phyloP scores from a whole-genome alignment of 2,797 vertebrate genomes.

The Urosaurus nigricauda region DNA sequence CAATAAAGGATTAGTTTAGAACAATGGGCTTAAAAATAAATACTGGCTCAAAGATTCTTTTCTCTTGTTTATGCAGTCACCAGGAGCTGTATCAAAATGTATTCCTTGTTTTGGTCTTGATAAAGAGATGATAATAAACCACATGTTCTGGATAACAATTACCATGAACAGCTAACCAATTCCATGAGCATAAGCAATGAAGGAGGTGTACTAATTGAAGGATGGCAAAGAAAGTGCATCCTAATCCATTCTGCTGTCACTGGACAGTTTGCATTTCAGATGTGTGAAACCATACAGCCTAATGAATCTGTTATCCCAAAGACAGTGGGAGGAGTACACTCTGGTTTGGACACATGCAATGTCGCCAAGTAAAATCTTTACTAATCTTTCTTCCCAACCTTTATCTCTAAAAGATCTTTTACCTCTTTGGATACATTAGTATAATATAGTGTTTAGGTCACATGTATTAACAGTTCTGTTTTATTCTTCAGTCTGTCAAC shows the following conservation, averaged over 20 bases:
- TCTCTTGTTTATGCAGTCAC: not conserved
- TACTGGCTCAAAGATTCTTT: not conserved
- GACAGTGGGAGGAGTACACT: not conserved
- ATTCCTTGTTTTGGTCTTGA: not conserved
- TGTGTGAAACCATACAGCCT: not conserved
- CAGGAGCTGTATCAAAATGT: slow-evolving; percentile 39
- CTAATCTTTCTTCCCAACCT: not conserved
- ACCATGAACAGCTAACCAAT: not conserved
- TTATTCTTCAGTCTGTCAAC: not conserved
- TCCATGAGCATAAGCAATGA: not conserved
- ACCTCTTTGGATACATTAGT: not conserved
- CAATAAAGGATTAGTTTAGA: slow-evolving; percentile 19
- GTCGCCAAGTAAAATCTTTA: not conserved
- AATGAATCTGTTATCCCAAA: not conserved
- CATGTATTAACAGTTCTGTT: not conserved
- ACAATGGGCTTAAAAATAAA: not conserved
- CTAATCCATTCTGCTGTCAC: not conserved
- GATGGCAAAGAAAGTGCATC: not conserved
- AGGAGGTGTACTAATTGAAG: not conserved
- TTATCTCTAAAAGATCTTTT: not conserved
- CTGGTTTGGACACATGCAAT: not conserved
- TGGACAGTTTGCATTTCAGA: not conserved
- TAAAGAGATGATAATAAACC: not conserved
- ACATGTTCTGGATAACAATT: not conserved
- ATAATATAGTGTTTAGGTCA: not conserved